Base-by-base conservation (phyloP, 30 jellyfish, hydroid and myxozoan genomes). In the Rhopilema esculentum region DNA sequence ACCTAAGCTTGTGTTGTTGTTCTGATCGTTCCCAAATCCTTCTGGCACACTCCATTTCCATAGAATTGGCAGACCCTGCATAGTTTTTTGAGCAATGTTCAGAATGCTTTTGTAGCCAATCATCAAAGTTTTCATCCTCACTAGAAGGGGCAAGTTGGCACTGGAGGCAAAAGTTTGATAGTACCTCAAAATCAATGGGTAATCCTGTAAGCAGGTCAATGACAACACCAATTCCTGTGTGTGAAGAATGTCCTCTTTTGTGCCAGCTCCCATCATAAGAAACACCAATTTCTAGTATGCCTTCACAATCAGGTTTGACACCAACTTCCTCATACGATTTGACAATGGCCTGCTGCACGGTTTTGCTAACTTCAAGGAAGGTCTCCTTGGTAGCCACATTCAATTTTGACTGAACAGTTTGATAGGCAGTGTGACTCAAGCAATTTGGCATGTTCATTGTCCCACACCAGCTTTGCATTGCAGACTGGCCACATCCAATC, bases 221-320 rank as follows among this genome's bases (percentile, higher is more conserved):
- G n/a, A n/a, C n/a, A n/a, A n/a, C n/a, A n/a, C n/a, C n/a, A n/a
- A n/a, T n/a, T n/a, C n/a, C n/a, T n/a, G n/a, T n/a, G n/a, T n/a
- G n/a, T n/a, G n/a, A n/a, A n/a, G n/a, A n/a, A n/a, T n/a, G n/a
- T n/a, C n/a, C n/a, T 24, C 49, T 49, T 15, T 0, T 0, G 16
- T 68, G 79, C 79, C 79, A 75, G 20, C 79, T 27, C 18, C 86
- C 86, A 75, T 75, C 84, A 75, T 4, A 75, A 25, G 84, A 75
- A 20, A 75, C 83, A 17, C 32, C 86, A 17, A 75, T 29, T 7
- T 17, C 83, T 17, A 75, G 75, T 63, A 63, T 30, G 25, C 73
- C 0, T 20, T 17, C 25, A 20, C 30, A 27, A 63, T 63, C 73
- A 20, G 20, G 20, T 27, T 63, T 20, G 9, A 29, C 27, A 33